phyloP scores from a whole-genome alignment of 2,797 vertebrate genomes.

The Schizopygopsis pylzovi region DNA sequence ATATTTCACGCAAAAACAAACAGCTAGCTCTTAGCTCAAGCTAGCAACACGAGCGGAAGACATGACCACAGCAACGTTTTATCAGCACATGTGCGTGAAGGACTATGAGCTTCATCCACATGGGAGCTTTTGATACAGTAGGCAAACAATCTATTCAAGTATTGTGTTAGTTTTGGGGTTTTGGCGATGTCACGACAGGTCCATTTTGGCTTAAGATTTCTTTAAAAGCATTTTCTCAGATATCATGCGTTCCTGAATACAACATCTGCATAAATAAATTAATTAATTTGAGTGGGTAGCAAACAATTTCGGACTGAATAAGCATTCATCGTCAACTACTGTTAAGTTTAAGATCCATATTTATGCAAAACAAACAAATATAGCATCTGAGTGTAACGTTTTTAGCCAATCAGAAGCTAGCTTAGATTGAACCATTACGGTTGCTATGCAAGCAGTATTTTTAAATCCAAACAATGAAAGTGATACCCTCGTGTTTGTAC shows the following conservation, averaged over 20 bases:
- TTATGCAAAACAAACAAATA: neutral
- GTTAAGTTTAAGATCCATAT: neutral
- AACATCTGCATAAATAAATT: conserved; percentile 18
- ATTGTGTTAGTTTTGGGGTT: neutral
- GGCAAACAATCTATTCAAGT: conserved; percentile 27
- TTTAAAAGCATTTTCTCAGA: conserved; percentile 1
- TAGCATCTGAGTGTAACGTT: neutral
- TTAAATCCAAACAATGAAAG: neutral
- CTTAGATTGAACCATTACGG: neutral
- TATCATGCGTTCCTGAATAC: neutral
- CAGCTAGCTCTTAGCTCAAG: too few species aligned
- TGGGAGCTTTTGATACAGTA: conserved; percentile 14
- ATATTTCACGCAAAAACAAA: conserved; percentile 24
- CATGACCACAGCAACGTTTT: conserved; percentile 42
- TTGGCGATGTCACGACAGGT: neutral
- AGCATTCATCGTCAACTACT: neutral
- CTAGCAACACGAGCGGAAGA: conserved; percentile 66
- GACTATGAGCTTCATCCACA: neutral
- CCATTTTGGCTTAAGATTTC: neutral
- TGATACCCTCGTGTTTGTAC: neutral
- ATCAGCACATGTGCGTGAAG: conserved; percentile 61
- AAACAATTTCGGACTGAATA: neutral
- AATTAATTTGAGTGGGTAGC: neutral
- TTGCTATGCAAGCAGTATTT: neutral
- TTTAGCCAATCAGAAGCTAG: neutral